phyloP scores from a whole-genome alignment of 2,113 vertebrate genomes.

The Pachyramphus minor region DNA sequence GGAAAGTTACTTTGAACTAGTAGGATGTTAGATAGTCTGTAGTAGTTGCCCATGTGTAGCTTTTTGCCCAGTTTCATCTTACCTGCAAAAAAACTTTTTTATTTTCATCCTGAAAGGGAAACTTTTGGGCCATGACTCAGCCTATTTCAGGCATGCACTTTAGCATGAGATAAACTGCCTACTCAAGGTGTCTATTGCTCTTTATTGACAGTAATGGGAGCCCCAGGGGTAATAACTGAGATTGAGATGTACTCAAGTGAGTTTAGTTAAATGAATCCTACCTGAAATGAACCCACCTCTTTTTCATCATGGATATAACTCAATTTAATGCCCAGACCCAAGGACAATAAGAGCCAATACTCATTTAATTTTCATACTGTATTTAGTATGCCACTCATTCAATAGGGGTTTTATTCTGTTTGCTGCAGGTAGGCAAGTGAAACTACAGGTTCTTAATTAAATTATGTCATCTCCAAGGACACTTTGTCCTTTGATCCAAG shows the following conservation, averaged over 20 bases:
- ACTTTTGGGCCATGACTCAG: neutral
- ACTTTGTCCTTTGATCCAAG: neutral
- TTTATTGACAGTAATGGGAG: conserved; percentile 13
- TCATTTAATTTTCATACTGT: neutral
- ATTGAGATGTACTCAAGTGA: neutral
- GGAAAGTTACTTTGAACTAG: neutral
- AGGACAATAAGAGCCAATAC: neutral
- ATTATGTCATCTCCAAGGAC: neutral
- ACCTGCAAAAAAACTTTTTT: neutral
- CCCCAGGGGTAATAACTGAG: neutral
- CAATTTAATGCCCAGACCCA: neutral
- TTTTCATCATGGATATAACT: neutral
- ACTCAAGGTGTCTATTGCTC: neutral
- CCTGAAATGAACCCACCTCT: neutral
- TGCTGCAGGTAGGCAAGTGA: neutral
- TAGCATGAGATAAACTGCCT: neutral
- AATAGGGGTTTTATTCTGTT: neutral
- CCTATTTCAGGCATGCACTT: neutral
- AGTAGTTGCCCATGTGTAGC: neutral
- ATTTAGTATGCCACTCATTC: neutral
- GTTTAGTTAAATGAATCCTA: neutral
- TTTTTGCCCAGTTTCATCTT: neutral
- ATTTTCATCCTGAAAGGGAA: neutral
- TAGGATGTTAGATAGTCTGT: neutral
- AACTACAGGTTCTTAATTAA: neutral